These are phyloP conservation scores for Dysmachus trigonus DNA, from an alignment of 2,888 invertebrate species.

Conservation along the genomic window DNA sequence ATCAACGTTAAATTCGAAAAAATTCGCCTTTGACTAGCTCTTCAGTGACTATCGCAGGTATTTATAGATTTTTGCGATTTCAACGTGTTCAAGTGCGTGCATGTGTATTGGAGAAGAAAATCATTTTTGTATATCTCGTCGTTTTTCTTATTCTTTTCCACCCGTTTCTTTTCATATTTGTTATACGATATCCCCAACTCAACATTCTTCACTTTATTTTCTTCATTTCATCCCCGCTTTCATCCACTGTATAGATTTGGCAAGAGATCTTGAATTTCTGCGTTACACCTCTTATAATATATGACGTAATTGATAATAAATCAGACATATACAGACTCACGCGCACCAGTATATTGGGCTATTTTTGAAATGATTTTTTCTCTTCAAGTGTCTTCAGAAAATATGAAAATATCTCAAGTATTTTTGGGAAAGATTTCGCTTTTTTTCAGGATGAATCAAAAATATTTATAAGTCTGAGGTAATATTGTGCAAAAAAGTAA, in stretches of 20 bases:
- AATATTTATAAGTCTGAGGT: background rate
- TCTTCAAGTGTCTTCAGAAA: slow-evolving; percentile 27
- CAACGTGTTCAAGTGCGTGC: background rate
- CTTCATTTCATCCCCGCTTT: background rate
- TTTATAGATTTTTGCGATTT: background rate
- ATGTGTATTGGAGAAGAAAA: background rate
- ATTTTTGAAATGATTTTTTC: slow-evolving; percentile 38
- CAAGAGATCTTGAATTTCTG: slow-evolving; percentile 30
- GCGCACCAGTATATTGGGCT: slow-evolving; percentile 18
- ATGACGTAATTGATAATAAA: slow-evolving; percentile 44
- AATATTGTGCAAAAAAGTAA: background rate
- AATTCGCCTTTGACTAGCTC: background rate
- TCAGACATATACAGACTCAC: background rate
- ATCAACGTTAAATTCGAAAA: background rate
- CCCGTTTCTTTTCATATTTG: slow-evolving; percentile 3
- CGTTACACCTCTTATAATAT: slow-evolving; percentile 33
- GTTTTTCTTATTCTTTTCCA: background rate
- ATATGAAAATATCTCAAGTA: slow-evolving; percentile 5
- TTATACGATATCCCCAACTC: slow-evolving; percentile 44
- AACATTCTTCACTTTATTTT: background rate
- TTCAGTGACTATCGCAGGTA: background rate
- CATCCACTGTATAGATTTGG: slow-evolving; percentile 44
- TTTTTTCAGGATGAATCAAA: background rate
- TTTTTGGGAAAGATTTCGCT: background rate
- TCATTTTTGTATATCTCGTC: slow-evolving; percentile 5